Conservation (phyloP, 2,113 vertebrate species). For the Spheniscus mendiculus region DNA sequence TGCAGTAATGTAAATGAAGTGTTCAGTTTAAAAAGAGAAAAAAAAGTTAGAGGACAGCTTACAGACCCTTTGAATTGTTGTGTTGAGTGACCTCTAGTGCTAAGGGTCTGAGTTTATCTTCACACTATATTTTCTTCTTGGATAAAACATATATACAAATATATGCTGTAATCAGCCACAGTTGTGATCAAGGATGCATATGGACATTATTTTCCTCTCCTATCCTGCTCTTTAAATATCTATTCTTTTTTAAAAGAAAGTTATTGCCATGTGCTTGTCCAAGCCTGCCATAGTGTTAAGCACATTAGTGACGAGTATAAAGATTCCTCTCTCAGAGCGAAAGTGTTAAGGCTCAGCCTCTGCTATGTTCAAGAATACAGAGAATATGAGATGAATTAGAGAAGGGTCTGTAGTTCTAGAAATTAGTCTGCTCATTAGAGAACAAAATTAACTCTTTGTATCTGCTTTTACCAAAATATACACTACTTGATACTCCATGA, state of each 20-base stretch:
- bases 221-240: background rate
- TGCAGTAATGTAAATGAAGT: background rate
- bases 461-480: background rate
- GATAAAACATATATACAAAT: background rate
- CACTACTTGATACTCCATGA: background rate
- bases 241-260: background rate
- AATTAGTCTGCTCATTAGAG: background rate
- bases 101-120: background rate
- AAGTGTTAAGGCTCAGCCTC: background rate
- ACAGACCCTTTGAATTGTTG: background rate
- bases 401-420: background rate
- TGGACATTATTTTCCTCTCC: background rate
- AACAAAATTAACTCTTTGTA: background rate
- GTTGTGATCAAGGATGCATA: background rate
- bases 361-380: background rate
- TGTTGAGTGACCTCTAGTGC: conserved; percentile 31
- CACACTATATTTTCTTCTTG: background rate
- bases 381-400: background rate
- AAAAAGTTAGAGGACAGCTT: background rate
- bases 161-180: background rate
- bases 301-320: background rate
- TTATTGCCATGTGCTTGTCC: background rate
- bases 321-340: background rate
- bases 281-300: background rate
- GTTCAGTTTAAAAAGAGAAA: background rate